Base-by-base conservation (phyloP, 2,888 invertebrate species). In the Cheilosia soror region DNA sequence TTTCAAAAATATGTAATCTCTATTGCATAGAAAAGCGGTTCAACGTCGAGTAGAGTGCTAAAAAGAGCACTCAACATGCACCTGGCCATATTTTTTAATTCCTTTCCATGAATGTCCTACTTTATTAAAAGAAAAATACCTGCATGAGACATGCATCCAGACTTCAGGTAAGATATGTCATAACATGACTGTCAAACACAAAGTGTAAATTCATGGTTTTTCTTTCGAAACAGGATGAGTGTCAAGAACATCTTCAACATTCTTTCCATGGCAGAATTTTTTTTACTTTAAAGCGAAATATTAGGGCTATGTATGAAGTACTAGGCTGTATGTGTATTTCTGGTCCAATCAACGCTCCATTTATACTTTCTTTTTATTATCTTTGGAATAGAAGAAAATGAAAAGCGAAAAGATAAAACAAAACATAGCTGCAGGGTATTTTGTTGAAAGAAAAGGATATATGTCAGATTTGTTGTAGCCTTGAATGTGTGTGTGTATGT, bases 381-480 rank as follows among this genome's bases (percentile, higher is more conserved):
- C 58, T 49, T 63, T 31, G 68, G 42, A 63, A 69, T n/a, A 40
- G 31, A 78, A 31, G 37, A 71, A 63, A 71, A 40, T 51, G 20
- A 65, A 60, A 81, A 49, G 62, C 66, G 13, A 20, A 37, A 27
- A 63, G 44, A 81, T 51, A 58, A 57, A 55, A 69, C 62, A 58
- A 71, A 76, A 75, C 40, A 53, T 40, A 27, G 69, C 81, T 65
- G 44, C 13, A 81, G 69, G 81, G 42, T 58, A 49, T 33, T 49
- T 49, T 44, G 63, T 63, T 71, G 33, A 58, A 57, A 25, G 27
- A 57, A 40, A 25, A 80, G 57, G 55, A 80, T 78, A 63, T 76
- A 65, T 76, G 69, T 76, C 76, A 76, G 62, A 65, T 71, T 76
- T 51, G 11, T 63, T 81, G 57, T 65, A 76, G 81, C 76, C 81